Evolutionary conservation across 2,888 invertebrate genomes (phyloP), one percentile per base, ranked within the genome.

Genomic region (Chrysomela aeneicollis): DNA sequence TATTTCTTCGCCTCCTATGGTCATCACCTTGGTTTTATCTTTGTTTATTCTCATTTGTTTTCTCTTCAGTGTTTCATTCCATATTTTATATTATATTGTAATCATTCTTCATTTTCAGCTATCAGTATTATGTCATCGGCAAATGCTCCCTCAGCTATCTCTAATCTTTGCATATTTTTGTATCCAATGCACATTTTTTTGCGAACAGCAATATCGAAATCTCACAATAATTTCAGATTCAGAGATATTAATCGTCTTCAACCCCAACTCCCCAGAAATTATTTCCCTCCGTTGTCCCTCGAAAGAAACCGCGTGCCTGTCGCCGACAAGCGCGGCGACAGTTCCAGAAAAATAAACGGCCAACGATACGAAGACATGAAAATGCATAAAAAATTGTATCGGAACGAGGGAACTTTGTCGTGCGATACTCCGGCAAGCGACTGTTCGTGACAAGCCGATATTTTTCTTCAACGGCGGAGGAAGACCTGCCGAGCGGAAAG

Each of bases 361-460:
- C 67, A 71, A 72, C 73, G 70, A 70, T 72, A 68, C 71, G 71
- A 68, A 70, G 71, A 71, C 73, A 72, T 71, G 74, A 67, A 71
- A 74, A 72, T 42, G 72, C 71, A 68, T 68, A 69, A 71, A 72
- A 72, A 65, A 26, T 26, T 67, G 69, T 69, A 68, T 64, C 69
- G 65, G 63, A 17, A 53, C 61, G 52, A 57, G 63, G 58, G 67
- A 70, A 26, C 6, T 26, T 26, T 70, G 69, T 68, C 72, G 65
- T 68, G 69, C 63, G 49, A 59, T 66, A 60, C 32, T 70, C 61
- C 61, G 54, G 2, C 35, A 12, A 19, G 70, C 63, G 62, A 67
- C 68, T 74, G 74, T 61, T 70, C 66, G 73, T 72, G 74, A 74
- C 74, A 74, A 70, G 67, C 66, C 63, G 68, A 72, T 71, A 74